These are phyloP conservation scores for Protobothrops mucrosquamatus DNA, from an alignment of 2,113 vertebrate species.

Conservation along the genomic window DNA sequence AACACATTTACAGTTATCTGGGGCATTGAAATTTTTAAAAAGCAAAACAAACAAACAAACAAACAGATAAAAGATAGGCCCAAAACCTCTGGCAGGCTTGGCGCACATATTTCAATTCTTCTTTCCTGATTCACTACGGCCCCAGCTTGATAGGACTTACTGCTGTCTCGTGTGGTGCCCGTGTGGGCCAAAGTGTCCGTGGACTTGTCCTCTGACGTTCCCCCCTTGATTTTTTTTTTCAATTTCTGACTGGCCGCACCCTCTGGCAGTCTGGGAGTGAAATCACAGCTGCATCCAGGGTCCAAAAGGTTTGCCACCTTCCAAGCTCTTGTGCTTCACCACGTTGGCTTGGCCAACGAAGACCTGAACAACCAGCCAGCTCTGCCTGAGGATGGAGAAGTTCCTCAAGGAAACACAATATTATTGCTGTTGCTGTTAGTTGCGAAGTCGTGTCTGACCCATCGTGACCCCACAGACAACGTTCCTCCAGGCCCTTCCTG, in stretches of 20 bases:
- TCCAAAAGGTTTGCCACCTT: not conserved
- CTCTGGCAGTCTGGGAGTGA: not conserved
- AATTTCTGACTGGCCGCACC: not conserved
- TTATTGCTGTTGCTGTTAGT: too few species aligned
- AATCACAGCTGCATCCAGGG: not conserved
- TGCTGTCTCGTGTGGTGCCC: not conserved
- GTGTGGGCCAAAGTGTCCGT: not conserved
- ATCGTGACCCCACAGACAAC: too few species aligned
- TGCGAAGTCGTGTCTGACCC: too few species aligned
- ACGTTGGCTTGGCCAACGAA: not conserved
- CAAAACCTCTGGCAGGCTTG: not conserved
- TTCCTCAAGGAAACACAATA: not conserved
- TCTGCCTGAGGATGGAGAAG: not conserved
- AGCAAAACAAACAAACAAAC: not conserved
- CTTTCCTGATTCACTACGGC: not conserved
- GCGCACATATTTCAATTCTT: not conserved
- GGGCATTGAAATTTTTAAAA: not conserved
- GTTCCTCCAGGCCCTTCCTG: too few species aligned
- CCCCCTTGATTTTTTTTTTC: not conserved
- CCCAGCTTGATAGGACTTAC: not conserved
- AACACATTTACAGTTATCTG: not conserved
- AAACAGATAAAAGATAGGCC: too few species aligned
- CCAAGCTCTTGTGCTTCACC: not conserved
- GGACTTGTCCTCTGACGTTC: not conserved
- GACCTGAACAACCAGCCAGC: not conserved